Base-by-base conservation (phyloP, 1,140 invertebrate species). In the Meloidogyne hapla region DNA sequence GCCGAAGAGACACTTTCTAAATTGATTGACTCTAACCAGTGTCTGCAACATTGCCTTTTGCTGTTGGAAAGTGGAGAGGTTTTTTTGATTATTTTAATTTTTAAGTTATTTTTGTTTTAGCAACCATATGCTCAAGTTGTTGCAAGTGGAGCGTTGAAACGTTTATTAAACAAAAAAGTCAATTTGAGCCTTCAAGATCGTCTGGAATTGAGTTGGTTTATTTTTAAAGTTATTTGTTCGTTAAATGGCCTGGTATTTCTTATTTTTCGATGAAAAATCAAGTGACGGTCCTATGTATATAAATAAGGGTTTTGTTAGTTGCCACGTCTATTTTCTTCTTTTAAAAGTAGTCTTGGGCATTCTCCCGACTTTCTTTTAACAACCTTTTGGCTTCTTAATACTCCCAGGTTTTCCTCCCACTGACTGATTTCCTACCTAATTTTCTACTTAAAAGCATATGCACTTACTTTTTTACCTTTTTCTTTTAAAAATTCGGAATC, bases 361-460 rank as follows among this genome's bases (percentile, higher is more conserved):
- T n/a, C n/a, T n/a, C n/a, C n/a, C n/a, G n/a, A n/a, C n/a, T n/a
- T n/a, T n/a, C n/a, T n/a, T n/a, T n/a, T n/a, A 21, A 8, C 25
- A 10, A 6, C n/a, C 8, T 23, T 72, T 28, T 5, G 15, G 33
- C 18, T 56, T 56, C 18, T 9, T 9, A 66, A 28, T 8, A 70
- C 69, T 25, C 15, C 61, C 10, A 6, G 25, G n/a, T n/a, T n/a
- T 63, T 21, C 8, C 18, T n/a, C 8, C 33, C 79, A 25, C 68
- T 69, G 38, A 77, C 72, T 42, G 40, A 81, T 26, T 45, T 86
- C 18, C n/a, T n/a, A n/a, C n/a, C n/a, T n/a, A n/a, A n/a, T n/a
- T n/a, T n/a, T n/a, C n/a, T n/a, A n/a, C n/a, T n/a, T n/a, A n/a
- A n/a, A n/a, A n/a, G n/a, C n/a, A n/a, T n/a, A n/a, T n/a, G n/a